These are phyloP conservation scores for Danaus melanippus DNA, from an alignment of 1,140 invertebrate genomes.

Conservation along the genomic window DNA sequence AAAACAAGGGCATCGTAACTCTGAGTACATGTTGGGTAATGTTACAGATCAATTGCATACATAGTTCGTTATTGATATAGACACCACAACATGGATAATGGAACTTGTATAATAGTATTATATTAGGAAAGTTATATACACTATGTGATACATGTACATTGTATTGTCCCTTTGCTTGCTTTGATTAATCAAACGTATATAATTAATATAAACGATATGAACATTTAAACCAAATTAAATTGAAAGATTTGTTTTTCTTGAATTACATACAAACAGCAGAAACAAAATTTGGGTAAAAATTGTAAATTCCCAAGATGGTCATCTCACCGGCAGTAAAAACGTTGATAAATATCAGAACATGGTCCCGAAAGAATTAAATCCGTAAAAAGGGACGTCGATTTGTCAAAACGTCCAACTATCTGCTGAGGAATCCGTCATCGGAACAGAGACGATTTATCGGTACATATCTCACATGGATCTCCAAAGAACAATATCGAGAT, in stretches of 20 bases:
- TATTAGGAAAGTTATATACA: too few species aligned
- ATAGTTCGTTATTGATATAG: conserved; percentile 11
- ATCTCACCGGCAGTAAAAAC: conserved; percentile 25
- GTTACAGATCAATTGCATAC: conserved; percentile 19
- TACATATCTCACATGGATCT: conserved; percentile 48
- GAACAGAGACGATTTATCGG: conserved; percentile 44
- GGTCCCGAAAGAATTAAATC: conserved; percentile 42
- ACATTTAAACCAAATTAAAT: conserved; percentile 1
- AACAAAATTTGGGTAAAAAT: neutral
- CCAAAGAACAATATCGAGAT: conserved; percentile 36
- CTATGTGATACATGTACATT: too few species aligned
- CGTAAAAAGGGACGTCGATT: conserved; percentile 51
- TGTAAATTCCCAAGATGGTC: conserved; percentile 17
- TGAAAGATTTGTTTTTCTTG: neutral
- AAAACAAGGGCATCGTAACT: conserved; percentile 4
- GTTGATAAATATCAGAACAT: conserved; percentile 46
- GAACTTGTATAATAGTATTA: too few species aligned
- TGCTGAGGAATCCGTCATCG: conserved; percentile 60
- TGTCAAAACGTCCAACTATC: conserved; percentile 62
- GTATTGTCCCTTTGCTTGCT: too few species aligned
- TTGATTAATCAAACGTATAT: too few species aligned
- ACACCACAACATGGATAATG: neutral
- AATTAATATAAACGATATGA: conserved; percentile 3
- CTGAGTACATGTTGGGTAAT: conserved; percentile 18
- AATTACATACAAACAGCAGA: neutral